phyloP scores from a whole-genome alignment of 1,140 invertebrate genomes.

The Ostrea denselamellosa region DNA sequence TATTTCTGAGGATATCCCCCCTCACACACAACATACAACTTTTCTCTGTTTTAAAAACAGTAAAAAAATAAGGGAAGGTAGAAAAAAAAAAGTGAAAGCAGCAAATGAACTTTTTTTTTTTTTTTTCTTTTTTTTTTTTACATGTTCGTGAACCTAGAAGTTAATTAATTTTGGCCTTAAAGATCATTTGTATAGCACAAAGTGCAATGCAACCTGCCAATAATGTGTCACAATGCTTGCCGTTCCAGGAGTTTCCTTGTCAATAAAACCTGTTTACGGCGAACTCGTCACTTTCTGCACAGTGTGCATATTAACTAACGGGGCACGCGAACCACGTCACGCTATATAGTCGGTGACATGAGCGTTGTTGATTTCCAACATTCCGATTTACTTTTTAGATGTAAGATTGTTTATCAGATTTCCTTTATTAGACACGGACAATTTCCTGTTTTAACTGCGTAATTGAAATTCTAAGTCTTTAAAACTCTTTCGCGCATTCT shows the following conservation, averaged over 20 bases:
- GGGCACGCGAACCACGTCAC: background rate
- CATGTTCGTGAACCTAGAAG: too few relatives aligned
- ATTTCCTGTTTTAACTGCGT: background rate
- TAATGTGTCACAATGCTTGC: background rate
- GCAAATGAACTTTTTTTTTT: too few relatives aligned
- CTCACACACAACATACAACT: too few relatives aligned
- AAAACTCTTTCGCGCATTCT: too few relatives aligned
- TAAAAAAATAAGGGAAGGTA: too few relatives aligned
- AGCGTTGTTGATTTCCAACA: too few relatives aligned
- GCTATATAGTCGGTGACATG: background rate
- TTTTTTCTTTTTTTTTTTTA: too few relatives aligned
- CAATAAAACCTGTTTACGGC: constrained; percentile 1
- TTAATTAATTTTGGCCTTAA: background rate
- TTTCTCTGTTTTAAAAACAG: too few relatives aligned
- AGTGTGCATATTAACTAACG: background rate
- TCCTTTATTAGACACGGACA: background rate
- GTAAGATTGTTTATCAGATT: background rate
- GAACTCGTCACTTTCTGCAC: constrained; percentile 3
- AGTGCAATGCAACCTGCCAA: constrained; percentile 2
- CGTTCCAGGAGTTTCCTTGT: constrained; percentile 8
- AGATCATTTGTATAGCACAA: background rate
- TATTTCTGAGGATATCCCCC: too few relatives aligned
- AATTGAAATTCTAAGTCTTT: too few relatives aligned
- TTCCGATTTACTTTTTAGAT: too few relatives aligned
- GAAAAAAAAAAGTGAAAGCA: too few relatives aligned